A percentile compares a stretch with the other conserved stretches of the same genome.
Conservation (phyloP, 1,140 invertebrate genomes). For the Solen grandis region DNA sequence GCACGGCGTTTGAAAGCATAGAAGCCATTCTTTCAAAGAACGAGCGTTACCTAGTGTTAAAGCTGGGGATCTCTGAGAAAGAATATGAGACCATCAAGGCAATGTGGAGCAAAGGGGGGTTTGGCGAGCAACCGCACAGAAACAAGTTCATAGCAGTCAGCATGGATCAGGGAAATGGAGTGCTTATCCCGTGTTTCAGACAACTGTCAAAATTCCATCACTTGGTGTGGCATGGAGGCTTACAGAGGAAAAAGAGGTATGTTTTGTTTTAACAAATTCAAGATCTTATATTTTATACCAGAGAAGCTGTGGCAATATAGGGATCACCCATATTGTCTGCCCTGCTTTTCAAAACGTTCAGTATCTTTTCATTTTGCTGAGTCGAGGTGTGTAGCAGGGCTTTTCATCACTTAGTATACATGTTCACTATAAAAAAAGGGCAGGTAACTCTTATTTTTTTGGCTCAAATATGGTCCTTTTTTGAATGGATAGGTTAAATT, state of each 20-base stretch:
- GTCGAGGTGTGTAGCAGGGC: too few species aligned
- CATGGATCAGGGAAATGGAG: slow-evolving; percentile 59
- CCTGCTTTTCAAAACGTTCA: too few species aligned
- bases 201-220: slow-evolving; percentile 67
- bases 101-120: slow-evolving; percentile 65
- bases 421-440: too few species aligned
- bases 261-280: too few species aligned
- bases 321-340: too few species aligned
- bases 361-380: too few species aligned
- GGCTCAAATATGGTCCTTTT: too few species aligned
- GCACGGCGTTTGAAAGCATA: slow-evolving; percentile 56
- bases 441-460: too few species aligned
- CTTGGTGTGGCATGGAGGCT: slow-evolving; percentile 71
- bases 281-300: too few species aligned
- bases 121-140: slow-evolving; percentile 62
- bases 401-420: too few species aligned
- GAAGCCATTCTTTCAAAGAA: slow-evolving; percentile 60
- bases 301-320: too few species aligned
- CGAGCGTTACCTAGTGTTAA: slow-evolving; percentile 63
- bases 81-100: slow-evolving; percentile 67
- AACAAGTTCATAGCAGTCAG: slow-evolving; percentile 68
- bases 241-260: slow-evolving; percentile 59
- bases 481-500: too few species aligned
- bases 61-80: slow-evolving; percentile 52
- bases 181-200: slow-evolving; percentile 62